Base-by-base conservation (phyloP, 2,888 invertebrate genomes). In the Erebia epiphron region DNA sequence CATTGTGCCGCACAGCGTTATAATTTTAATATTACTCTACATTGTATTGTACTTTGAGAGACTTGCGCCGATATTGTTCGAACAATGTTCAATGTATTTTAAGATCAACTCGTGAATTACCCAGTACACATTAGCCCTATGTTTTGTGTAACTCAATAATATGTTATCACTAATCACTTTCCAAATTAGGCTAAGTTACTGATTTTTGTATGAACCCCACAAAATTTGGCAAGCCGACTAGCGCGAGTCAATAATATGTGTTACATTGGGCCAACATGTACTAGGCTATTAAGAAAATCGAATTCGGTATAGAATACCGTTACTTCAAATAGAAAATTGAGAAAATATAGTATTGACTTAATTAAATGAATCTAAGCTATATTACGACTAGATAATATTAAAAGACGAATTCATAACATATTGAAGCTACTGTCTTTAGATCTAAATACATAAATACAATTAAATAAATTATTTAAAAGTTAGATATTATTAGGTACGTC, bases 371-470 rank as follows among this genome's bases (percentile, higher is more conserved):
- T 78, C 76, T 80, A 80, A 72, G 72, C 76, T 80, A 80, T 69
- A 67, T n/a, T 69, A 76, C 78, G 82, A 83, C 82, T 83, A 82
- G 81, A 35, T 35, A 35, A 80, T 76, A 80, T 79, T 76, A 78
- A 79, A 79, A 77, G 69, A 73, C 76, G 76, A 71, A 72, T 69
- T 69, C 63, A 69, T 75, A 77, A 70, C 62, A 57, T 72, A 68
- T 61, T 57, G 64, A 74, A 35, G 67, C 68, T 69, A 69, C 50
- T 52, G 63, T n/a, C 70, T 73, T 71, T 73, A 60, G n/a, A 46
- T 65, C 68, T 68, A 69, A 60, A 71, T 52, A 71, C 13, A 60
- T 21, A 41, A 21, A 43, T 7, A 49, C 26, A 49, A n/a, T 50
- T 50, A 35, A 35, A 7, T 8, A 7, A 35, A 35, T 35, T 35